Evolutionary conservation across 2,797 vertebrate species (phyloP).

Genomic region (Clarias platycephalus): DNA sequence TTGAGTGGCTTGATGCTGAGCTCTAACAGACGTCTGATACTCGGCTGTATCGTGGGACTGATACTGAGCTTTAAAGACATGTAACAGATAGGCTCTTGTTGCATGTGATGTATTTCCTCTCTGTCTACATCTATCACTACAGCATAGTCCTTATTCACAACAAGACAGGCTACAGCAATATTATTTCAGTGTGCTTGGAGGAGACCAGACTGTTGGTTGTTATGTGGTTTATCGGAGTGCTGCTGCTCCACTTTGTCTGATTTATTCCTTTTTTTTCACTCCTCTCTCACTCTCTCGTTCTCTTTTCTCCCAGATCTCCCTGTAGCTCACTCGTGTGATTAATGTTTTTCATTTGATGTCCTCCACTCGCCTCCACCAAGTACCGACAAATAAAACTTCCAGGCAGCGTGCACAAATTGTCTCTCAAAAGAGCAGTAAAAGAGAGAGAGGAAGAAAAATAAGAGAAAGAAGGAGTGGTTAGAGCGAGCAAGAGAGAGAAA

Average conservation of each 20-base stretch:
- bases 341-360: constrained; percentile 84
- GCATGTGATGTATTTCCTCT: constrained; percentile 29
- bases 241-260: constrained; percentile 64
- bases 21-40: background rate
- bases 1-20: constrained; percentile 19
- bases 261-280: constrained; percentile 64
- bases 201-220: constrained; percentile 69
- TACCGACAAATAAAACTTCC: constrained; percentile 78
- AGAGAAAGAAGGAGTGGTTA: constrained; percentile 50
- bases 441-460: constrained; percentile 53
- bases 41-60: background rate
- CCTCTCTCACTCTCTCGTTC: constrained; percentile 66
- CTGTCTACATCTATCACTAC: constrained; percentile 26
- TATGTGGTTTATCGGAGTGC: constrained; percentile 64
- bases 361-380: constrained; percentile 74
- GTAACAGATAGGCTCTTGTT: constrained; percentile 15
- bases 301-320: constrained; percentile 77
- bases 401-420: constrained; percentile 80
- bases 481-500: background rate
- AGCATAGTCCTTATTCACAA: constrained; percentile 21
- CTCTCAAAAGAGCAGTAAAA: constrained; percentile 83
- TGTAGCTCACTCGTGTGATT: constrained; percentile 80
- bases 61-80: background rate
- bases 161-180: constrained; percentile 20
- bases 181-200: constrained; percentile 47